phyloP scores from a whole-genome alignment of 2,797 vertebrate species.

The Carcharodon carcharias region DNA sequence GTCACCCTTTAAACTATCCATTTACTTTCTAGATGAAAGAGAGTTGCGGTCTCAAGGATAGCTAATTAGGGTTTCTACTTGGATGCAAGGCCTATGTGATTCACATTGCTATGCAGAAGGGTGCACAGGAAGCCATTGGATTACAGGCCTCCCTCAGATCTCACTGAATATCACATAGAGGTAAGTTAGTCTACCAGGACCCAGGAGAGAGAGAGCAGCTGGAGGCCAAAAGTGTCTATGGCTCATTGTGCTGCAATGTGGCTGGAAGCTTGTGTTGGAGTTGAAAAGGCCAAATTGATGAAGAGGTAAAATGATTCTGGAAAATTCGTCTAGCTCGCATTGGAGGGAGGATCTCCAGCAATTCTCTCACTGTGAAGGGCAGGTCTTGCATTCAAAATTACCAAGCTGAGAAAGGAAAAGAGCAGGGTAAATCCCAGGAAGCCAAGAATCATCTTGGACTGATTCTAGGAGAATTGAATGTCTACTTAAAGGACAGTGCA shows the following conservation, averaged over 20 bases:
- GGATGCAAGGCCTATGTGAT: background rate
- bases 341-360: background rate
- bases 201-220: too few relatives aligned
- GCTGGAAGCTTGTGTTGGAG: background rate
- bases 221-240: too few relatives aligned
- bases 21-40: background rate
- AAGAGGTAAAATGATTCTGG: background rate
- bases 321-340: background rate
- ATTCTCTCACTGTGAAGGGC: background rate
- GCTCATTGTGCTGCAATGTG: background rate
- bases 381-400: background rate
- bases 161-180: too few relatives aligned
- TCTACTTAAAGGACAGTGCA: background rate
- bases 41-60: background rate
- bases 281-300: background rate
- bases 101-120: background rate
- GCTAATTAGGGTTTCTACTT: background rate
- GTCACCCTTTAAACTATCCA: background rate
- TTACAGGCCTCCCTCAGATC: background rate
- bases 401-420: background rate
- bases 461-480: background rate
- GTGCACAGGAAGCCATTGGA: background rate
- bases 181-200: too few relatives aligned
- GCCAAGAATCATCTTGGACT: background rate
- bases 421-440: too few relatives aligned